Evolutionary conservation across 2,888 invertebrate genomes (phyloP).

Genomic region (Archips xylosteana): DNA sequence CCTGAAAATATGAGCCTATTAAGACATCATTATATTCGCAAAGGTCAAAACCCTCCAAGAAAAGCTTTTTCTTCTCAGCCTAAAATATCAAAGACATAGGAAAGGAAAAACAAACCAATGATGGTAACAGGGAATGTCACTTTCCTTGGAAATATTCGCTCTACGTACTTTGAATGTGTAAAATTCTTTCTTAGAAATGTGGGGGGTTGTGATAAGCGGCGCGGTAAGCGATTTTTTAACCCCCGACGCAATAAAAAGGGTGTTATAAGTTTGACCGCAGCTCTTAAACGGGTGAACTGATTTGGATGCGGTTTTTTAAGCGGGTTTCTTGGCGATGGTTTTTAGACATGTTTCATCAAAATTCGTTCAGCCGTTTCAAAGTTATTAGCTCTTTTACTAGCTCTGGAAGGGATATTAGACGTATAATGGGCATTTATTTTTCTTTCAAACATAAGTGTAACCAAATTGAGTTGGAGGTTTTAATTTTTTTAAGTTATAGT

Average conservation of each 20-base stretch:
- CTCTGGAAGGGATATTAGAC: no score
- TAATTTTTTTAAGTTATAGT: no score
- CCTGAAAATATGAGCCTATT: background rate
- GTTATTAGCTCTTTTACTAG: no score
- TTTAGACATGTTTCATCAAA: no score
- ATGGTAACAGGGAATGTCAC: constrained; percentile 44
- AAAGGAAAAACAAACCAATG: constrained; percentile 41
- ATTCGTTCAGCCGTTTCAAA: no score
- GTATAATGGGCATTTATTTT: no score
- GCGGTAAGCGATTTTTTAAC: constrained; percentile 10
- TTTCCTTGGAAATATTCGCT: constrained; percentile 44
- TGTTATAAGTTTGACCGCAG: background rate
- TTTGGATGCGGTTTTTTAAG: no score
- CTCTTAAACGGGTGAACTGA: no score
- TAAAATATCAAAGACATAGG: constrained; percentile 11
- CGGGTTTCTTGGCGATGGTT: no score
- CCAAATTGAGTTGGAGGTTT: no score
- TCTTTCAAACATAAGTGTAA: no score
- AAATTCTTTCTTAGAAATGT: constrained; percentile 35
- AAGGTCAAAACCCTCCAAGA: background rate
- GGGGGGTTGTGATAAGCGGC: background rate
- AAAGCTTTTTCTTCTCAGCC: background rate
- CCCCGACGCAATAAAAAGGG: background rate
- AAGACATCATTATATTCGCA: background rate
- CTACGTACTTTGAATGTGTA: constrained; percentile 46